Evolutionary conservation across 2,113 vertebrate species (phyloP).

Genomic region (Martes martes): DNA sequence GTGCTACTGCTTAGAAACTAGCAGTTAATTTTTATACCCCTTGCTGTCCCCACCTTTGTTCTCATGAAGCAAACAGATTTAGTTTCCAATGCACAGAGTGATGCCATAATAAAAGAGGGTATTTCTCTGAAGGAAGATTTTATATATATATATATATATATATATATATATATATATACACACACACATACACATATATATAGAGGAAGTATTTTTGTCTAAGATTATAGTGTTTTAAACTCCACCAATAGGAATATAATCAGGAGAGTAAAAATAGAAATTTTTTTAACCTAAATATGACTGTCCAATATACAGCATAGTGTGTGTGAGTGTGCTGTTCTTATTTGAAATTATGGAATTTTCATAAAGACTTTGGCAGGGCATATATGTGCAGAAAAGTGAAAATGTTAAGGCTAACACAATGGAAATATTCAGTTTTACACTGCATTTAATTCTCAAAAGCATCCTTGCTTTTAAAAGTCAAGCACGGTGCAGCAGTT

Average conservation of each 20-base stretch:
- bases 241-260: background rate
- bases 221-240: background rate
- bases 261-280: background rate
- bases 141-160: background rate
- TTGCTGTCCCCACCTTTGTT: background rate
- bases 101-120: background rate
- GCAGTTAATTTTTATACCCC: conserved; percentile 9
- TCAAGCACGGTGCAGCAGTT: background rate
- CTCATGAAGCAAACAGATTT: conserved; percentile 45
- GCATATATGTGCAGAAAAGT: background rate
- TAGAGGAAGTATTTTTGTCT: background rate
- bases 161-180: too few species aligned
- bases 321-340: background rate
- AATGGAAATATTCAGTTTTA: background rate
- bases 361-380: background rate
- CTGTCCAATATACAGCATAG: background rate
- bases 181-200: too few species aligned
- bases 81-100: background rate
- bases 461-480: background rate
- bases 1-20: conserved; percentile 36
- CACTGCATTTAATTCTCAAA: background rate
- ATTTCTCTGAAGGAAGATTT: background rate
- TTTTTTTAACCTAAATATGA: background rate
- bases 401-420: background rate
- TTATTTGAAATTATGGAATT: background rate